These are phyloP conservation scores for Raillietiella orientalis DNA, from an alignment of 2,888 invertebrate species.

Conservation along the genomic window DNA sequence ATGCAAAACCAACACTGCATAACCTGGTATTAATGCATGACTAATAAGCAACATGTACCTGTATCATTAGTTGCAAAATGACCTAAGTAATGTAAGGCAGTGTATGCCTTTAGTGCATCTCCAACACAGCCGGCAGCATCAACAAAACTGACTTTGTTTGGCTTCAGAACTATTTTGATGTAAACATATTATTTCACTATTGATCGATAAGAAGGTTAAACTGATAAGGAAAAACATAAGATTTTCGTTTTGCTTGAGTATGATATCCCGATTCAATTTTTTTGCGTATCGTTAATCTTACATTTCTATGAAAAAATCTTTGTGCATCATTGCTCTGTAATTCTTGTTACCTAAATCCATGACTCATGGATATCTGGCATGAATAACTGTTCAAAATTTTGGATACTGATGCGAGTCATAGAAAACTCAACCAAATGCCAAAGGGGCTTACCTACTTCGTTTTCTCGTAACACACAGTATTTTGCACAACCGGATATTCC, in stretches of 20 bases:
- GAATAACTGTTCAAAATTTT: too few relatives aligned
- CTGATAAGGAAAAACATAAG: neutral
- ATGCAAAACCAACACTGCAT: constrained; percentile 14
- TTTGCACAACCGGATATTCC: constrained; percentile 15
- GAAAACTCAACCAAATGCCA: too few relatives aligned
- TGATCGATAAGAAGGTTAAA: neutral
- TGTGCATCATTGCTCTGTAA: too few relatives aligned
- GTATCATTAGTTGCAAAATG: constrained; percentile 13
- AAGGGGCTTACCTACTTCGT: constrained; percentile 14
- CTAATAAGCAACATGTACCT: constrained; percentile 7
- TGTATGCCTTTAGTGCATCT: constrained; percentile 15
- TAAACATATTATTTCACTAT: neutral
- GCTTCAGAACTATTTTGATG: constrained; percentile 15
- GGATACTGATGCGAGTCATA: too few relatives aligned
- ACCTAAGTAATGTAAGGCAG: constrained; percentile 15
- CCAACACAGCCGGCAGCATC: constrained; percentile 15
- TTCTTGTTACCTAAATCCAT: too few relatives aligned
- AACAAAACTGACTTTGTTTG: constrained; percentile 12
- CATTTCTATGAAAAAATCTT: too few relatives aligned
- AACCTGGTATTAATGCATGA: constrained; percentile 3
- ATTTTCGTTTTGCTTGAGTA: too few relatives aligned
- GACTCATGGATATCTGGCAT: too few relatives aligned
- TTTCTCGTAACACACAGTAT: constrained; percentile 14
- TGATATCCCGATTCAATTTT: too few relatives aligned
- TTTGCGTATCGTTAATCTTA: too few relatives aligned